A percentile compares a stretch with the other conserved stretches of the same genome.
Evolutionary conservation across 92 coral and sea anemone species (phyloP).

Genomic region (Bergia puertoricense): DNA sequence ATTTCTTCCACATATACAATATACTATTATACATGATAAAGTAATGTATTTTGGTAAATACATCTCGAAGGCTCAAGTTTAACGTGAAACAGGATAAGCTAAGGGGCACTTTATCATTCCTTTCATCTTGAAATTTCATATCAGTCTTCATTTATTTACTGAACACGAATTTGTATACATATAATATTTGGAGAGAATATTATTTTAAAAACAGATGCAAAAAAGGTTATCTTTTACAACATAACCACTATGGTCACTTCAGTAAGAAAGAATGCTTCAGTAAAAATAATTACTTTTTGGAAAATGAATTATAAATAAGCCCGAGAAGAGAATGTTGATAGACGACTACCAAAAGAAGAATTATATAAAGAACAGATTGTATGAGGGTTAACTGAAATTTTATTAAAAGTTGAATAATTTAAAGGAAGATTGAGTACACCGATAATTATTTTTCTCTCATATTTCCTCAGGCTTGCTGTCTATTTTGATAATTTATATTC

Average conservation of each 20-base stretch:
- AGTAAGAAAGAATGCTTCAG: neutral
- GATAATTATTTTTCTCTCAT: neutral
- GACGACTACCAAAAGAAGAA: neutral
- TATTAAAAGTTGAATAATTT: too few relatives aligned
- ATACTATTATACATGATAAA: neutral
- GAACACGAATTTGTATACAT: constrained; percentile 3
- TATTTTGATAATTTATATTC: neutral
- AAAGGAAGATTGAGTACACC: neutral
- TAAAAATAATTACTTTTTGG: too few relatives aligned
- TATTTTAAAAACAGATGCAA: neutral
- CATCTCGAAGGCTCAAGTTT: neutral
- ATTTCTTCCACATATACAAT: too few relatives aligned
- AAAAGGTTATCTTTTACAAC: neutral
- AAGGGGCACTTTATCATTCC: constrained; percentile 3
- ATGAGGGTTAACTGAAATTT: too few relatives aligned
- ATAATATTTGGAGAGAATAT: neutral
- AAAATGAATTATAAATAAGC: neutral
- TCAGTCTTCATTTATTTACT: constrained; percentile 33
- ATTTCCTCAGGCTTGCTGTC: neutral
- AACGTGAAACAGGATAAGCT: neutral
- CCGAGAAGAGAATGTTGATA: neutral
- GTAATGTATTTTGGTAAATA: neutral
- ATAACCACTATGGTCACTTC: neutral
- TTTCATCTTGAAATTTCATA: neutral
- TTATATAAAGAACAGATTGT: neutral